Percentiles rank a stretch among this genome's conserved stretches.
These are phyloP conservation scores for Parus major DNA, from an alignment of 2,113 vertebrate species.

Conservation along the genomic window DNA sequence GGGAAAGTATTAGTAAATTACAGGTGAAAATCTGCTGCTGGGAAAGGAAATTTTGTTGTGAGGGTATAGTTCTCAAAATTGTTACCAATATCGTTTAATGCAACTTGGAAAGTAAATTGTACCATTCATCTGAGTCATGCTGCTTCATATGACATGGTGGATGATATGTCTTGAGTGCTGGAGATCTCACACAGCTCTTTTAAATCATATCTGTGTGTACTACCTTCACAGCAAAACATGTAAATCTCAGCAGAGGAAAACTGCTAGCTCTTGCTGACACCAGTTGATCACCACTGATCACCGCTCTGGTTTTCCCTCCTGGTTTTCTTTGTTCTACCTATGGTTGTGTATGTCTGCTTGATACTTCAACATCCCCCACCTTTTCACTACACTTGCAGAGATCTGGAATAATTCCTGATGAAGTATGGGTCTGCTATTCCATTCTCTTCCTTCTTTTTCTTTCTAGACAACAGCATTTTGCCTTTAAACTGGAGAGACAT, in stretches of 20 bases:
- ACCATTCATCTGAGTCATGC: background rate
- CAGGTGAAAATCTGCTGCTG: background rate
- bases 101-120: background rate
- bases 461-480: background rate
- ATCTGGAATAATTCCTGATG: background rate
- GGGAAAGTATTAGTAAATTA: background rate
- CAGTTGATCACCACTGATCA: background rate
- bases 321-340: background rate
- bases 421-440: background rate
- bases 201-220: background rate
- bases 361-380: background rate
- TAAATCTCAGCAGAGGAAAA: background rate
- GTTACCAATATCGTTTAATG: background rate
- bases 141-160: background rate
- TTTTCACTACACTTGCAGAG: background rate
- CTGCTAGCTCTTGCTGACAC: background rate
- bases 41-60: background rate
- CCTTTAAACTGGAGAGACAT: background rate
- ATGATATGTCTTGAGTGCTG: background rate
- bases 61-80: background rate
- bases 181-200: background rate
- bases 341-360: background rate
- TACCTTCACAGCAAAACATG: background rate
- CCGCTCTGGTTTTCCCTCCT: background rate
- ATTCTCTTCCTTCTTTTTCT: background rate